Evolutionary conservation across 2,888 invertebrate species (phyloP).

Genomic region (Xestia c-nigrum): DNA sequence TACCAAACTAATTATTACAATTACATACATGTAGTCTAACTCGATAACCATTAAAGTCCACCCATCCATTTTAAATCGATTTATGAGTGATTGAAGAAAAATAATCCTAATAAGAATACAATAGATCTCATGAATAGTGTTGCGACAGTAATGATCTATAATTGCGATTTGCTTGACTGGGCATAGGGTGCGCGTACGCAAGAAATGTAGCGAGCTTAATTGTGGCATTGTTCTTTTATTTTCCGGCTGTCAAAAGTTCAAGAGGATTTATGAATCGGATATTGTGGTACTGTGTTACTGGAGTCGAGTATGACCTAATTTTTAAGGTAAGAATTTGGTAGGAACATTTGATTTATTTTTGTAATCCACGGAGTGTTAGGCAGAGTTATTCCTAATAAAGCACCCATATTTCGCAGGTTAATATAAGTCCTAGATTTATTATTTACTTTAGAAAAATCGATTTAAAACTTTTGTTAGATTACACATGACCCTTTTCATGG

Average conservation of each 20-base stretch:
- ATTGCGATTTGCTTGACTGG: constrained; percentile 61
- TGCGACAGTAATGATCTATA: constrained; percentile 65
- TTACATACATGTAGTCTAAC: constrained; percentile 13
- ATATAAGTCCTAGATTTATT: background rate
- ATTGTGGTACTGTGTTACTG: constrained; percentile 20
- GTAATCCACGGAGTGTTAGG: background rate
- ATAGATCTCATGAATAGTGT: constrained; percentile 70
- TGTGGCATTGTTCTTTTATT: constrained; percentile 71
- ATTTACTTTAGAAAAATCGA: background rate
- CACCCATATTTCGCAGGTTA: background rate
- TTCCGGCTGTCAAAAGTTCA: constrained; percentile 68
- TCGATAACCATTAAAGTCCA: constrained; percentile 17
- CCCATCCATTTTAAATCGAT: constrained; percentile 48
- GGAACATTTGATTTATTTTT: background rate
- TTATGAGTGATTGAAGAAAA: constrained; percentile 63
- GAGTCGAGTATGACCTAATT: background rate
- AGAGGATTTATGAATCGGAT: constrained; percentile 50
- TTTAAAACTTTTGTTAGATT: background rate
- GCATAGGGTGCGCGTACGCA: constrained; percentile 68
- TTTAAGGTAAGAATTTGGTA: background rate
- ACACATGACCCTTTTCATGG: background rate
- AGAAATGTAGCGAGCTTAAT: constrained; percentile 68
- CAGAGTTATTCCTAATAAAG: background rate
- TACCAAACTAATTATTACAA: background rate
- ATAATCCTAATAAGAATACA: constrained; percentile 72